A percentile compares a stretch with the other conserved stretches of the same genome.
Conservation (phyloP, 2,888 invertebrate species). For the Chrysotoxum bicinctum region DNA sequence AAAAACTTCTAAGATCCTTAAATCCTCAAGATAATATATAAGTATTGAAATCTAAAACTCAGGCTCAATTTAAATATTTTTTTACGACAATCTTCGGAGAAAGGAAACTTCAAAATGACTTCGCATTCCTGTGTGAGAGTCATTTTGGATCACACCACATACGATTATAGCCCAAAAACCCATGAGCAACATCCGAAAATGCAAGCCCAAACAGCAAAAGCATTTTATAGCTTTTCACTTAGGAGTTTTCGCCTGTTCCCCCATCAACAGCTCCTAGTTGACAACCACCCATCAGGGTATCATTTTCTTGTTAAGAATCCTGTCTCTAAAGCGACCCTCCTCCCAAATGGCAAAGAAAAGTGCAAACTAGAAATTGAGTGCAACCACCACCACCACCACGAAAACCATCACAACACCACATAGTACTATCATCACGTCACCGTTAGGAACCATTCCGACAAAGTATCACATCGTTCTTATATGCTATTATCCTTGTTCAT, state of each 20-base stretch:
- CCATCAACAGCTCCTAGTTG: neutral
- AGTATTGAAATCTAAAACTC: neutral
- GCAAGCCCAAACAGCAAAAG: conserved; percentile 67
- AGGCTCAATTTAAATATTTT: neutral
- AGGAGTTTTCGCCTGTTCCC: conserved; percentile 23
- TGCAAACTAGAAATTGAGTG: conserved; percentile 70
- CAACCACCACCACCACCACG: conserved; percentile 4
- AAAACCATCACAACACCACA: conserved; percentile 4
- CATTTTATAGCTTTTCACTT: conserved; percentile 69
- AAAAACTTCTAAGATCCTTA: too few species aligned
- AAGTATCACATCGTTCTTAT: conserved; percentile 62
- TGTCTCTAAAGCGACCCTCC: neutral
- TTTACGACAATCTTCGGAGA: neutral
- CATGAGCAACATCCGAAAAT: conserved; percentile 47
- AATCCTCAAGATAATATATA: neutral
- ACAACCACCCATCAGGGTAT: conserved; percentile 56
- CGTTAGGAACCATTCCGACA: conserved; percentile 53
- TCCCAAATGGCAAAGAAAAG: conserved; percentile 36
- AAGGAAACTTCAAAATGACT: conserved; percentile 38
- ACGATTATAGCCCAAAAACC: neutral
- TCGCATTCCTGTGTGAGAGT: conserved; percentile 44
- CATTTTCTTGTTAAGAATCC: conserved; percentile 61
- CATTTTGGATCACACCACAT: conserved; percentile 37
- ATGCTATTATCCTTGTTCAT: conserved; percentile 30
- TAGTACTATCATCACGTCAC: conserved; percentile 20